Base-by-base conservation (phyloP, 1,140 invertebrate genomes). In the Magallana angulata region DNA sequence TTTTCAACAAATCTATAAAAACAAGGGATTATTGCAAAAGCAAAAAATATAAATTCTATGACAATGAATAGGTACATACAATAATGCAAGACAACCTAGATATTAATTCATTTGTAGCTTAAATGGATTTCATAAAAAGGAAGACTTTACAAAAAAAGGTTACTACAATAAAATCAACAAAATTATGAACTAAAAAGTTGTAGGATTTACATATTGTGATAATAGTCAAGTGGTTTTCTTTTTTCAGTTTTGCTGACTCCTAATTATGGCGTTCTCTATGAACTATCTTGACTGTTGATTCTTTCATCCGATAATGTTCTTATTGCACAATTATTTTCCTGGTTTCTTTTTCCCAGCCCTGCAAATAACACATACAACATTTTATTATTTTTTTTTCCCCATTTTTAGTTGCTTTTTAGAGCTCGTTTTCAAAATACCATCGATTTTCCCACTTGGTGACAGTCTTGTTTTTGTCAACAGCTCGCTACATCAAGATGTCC, bases 311-410 rank as follows among this genome's bases (percentile, higher is more conserved):
- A 58, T 58, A 58, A 58, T 18, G 18, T 9, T 58, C 3, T 9
- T 58, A 83, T 83, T 83, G 83, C 24, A 48, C 83, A n/a, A 64
- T 30, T 84, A 60, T 68, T 84, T 62, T 57, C 59, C 60, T 62
- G 58, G 56, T 64, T 80, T 86, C 64, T 86, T 86, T 59, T 86
- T 86, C n/a, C 76, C 85, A 48, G 85, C 60, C 12, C 85, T 86
- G 76, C 58, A 86, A 86, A 0, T 60, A 57, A 30, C 8, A 24
- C 11, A 48, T 24, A 24, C 18, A 68, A 11, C 8, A 68, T 7
- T 68, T 76, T 62, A n/a, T 62, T 12, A 62, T 16, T 16, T 62
- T n/a, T 1, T 48, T 48, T 48, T 4, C 36, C 5, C 36, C 36
- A 48, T 48, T 48, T 48, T 48, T 5, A 48, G 2, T 48, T 48